A percentile compares a stretch with the other conserved stretches of the same genome.
phyloP scores from a whole-genome alignment of 64 coral and sea anemone genomes.

The Stichodactyla helianthus region DNA sequence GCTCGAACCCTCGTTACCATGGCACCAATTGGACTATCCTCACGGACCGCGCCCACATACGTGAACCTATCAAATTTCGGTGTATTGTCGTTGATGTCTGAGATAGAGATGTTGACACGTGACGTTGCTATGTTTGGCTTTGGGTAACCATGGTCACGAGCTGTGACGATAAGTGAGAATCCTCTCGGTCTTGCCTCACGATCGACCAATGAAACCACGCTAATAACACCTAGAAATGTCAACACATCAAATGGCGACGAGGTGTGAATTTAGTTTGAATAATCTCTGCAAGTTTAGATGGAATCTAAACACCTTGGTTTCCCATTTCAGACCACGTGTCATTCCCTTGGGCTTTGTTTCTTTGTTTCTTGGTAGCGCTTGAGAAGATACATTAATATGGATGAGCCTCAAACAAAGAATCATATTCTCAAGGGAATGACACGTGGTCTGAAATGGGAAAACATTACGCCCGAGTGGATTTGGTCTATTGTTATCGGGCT shows the following conservation, averaged over 20 bases:
- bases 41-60: slow-evolving; percentile 64
- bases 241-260: neutral
- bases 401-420: no score
- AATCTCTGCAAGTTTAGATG: no score
- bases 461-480: no score
- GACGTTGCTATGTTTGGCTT: slow-evolving; percentile 43
- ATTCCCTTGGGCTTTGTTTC: no score
- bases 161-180: slow-evolving; percentile 53
- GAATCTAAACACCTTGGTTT: no score
- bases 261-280: no score
- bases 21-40: slow-evolving; percentile 46
- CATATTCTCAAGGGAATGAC: no score
- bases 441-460: no score
- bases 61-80: slow-evolving; percentile 85
- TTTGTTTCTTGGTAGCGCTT: no score
- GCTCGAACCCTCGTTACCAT: slow-evolving; percentile 54
- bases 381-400: no score
- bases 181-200: slow-evolving; percentile 75
- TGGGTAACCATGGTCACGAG: slow-evolving; percentile 82
- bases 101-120: slow-evolving; percentile 69
- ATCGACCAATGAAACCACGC: slow-evolving; percentile 48
- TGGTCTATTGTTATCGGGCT: no score
- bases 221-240: slow-evolving; percentile 49
- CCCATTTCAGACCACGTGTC: no score
- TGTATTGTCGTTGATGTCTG: slow-evolving; percentile 83